These are phyloP conservation scores for Molossus alvarezi DNA, from an alignment of 2,797 vertebrate species.

Conservation along the genomic window DNA sequence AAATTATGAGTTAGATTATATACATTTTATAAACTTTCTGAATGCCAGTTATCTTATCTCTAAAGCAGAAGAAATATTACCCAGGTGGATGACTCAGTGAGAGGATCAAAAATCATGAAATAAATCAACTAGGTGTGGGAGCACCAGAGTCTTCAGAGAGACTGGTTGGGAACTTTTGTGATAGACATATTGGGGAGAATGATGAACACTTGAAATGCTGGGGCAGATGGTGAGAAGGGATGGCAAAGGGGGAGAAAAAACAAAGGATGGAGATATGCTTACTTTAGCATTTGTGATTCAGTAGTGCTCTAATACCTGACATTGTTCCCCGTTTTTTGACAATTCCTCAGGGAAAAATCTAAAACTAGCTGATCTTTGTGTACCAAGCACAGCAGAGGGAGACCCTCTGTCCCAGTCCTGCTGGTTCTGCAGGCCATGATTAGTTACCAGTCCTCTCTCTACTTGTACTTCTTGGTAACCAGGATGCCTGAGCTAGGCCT, in stretches of 20 bases:
- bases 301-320: neutral
- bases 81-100: fast-evolving
- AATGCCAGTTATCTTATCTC: neutral
- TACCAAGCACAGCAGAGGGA: fast-evolving
- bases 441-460: neutral
- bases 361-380: neutral
- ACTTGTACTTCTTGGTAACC: neutral
- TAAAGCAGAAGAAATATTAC: neutral
- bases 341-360: neutral
- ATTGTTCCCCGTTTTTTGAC: neutral
- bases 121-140: neutral
- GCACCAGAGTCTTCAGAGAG: neutral
- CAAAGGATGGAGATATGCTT: neutral
- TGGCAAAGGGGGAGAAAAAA: neutral
- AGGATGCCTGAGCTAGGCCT: neutral
- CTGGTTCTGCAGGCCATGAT: neutral
- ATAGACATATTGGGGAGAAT: neutral
- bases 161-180: neutral
- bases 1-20: neutral
- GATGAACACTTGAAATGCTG: neutral
- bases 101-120: neutral
- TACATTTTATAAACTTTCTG: neutral
- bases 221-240: neutral
- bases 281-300: neutral
- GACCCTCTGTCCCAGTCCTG: neutral